Base-by-base conservation (phyloP, 2,888 invertebrate genomes). In the Tetranychus piercei region DNA sequence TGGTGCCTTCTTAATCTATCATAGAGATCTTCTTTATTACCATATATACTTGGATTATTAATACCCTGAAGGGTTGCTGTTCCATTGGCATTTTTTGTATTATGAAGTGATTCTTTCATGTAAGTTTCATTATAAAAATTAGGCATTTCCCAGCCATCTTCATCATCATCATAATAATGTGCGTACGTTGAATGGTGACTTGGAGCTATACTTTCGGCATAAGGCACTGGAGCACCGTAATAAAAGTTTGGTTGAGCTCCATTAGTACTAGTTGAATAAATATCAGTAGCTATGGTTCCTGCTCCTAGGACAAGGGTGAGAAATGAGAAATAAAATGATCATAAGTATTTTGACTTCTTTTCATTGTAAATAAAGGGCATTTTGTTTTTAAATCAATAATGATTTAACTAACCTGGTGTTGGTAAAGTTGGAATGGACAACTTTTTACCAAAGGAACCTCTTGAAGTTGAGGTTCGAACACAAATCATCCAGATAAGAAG, bases 401-500 rank as follows among this genome's bases (percentile, higher is more conserved):
- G 34, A 34, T 34, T 22, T 34, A n/a, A 73, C 64, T 34, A n/a
- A 66, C 44, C 66, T 23, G 65, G 18, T 23, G 74, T 73, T 45
- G 76, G 76, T 69, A 91, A 90, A 44, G 92, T 91, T 77, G 91
- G 91, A 22, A 90, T 89, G 23, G 92, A 84, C 81, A 92, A 88
- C 84, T 93, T 93, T 87, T 92, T 92, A 7, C 74, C 72, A 0
- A 74, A 73, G 7, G 75, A 67, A 34, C 73, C 67, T 11, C 43
- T 11, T n/a, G 18, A 18, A 6, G 74, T 34, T 43, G 72, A 55
- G 2, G 77, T 76, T 88, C 90, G 89, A 76, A 91, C 93, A 82
- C 94, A 94, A 81, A 94, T 94, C 94, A 94, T 94, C 94, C 94
- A 94, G 79, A 94, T 92, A 74, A 94, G 87, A 78, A 94, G 86